phyloP scores from a whole-genome alignment of 2,113 vertebrate genomes.

The Nyctibius bracteatus region DNA sequence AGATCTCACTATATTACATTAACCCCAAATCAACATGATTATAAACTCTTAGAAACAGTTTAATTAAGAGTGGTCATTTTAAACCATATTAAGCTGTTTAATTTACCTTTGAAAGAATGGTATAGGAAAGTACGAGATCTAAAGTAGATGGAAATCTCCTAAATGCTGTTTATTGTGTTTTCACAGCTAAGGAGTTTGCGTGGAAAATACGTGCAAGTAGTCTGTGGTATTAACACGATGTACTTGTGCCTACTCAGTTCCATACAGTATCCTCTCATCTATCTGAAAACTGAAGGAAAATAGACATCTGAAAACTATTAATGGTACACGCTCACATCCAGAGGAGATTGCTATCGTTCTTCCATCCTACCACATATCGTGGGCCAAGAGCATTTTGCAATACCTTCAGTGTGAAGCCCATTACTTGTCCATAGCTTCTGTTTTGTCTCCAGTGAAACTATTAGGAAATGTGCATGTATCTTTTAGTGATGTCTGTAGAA shows the following conservation, averaged over 20 bases:
- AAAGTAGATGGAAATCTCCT: not conserved
- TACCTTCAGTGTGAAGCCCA: not conserved
- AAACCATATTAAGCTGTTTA: not conserved
- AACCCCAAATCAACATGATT: not conserved
- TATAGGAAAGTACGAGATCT: not conserved
- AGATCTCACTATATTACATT: not conserved
- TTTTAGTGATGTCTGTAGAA: not conserved
- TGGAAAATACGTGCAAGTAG: not conserved
- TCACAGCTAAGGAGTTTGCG: not conserved
- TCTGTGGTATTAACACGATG: not conserved
- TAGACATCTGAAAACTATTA: accelerated
- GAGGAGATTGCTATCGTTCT: not conserved
- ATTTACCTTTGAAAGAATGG: not conserved
- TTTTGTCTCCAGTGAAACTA: not conserved
- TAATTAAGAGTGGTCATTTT: not conserved
- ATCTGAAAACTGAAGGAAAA: not conserved
- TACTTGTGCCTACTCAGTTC: not conserved
- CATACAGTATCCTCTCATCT: not conserved
- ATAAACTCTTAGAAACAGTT: not conserved
- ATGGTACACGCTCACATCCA: not conserved
- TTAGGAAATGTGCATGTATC: not conserved
- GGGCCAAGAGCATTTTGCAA: not conserved
- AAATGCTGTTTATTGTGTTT: not conserved
- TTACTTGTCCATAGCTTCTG: not conserved
- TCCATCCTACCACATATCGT: accelerated